phyloP scores from a whole-genome alignment of 1,140 invertebrate genomes.

The Magallana angulata region DNA sequence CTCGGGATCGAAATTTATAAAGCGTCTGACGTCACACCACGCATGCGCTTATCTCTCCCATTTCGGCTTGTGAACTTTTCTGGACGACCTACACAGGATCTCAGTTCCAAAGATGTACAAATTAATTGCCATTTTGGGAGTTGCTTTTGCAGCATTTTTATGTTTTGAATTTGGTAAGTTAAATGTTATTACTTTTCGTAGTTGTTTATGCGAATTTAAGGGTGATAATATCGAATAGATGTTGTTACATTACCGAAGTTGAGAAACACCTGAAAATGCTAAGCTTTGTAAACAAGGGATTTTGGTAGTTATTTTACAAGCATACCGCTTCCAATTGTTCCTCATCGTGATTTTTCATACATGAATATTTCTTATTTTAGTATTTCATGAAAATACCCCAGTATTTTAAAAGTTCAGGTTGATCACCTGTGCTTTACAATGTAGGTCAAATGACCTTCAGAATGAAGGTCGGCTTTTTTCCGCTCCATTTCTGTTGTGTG shows the following conservation, averaged over 20 bases:
- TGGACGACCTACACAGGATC: conserved; percentile 1
- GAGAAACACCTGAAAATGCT: not conserved
- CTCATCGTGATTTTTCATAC: too few species aligned
- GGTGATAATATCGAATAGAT: too few species aligned
- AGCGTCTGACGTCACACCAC: not conserved
- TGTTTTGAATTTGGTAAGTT: conserved; percentile 34
- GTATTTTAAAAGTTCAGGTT: too few species aligned
- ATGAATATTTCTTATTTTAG: too few species aligned
- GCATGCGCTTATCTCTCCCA: not conserved
- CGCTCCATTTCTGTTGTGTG: not conserved
- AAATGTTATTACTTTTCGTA: too few species aligned
- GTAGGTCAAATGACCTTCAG: conserved; percentile 32
- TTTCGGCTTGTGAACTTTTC: conserved; percentile 12
- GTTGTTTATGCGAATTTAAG: too few species aligned
- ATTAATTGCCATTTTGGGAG: conserved; percentile 25
- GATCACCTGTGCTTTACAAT: not conserved
- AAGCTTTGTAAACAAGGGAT: not conserved
- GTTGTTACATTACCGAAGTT: not conserved
- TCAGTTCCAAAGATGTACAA: conserved; percentile 28
- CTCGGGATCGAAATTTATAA: conserved; percentile 25
- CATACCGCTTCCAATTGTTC: too few species aligned
- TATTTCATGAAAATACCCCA: too few species aligned
- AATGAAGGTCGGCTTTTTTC: conserved; percentile 22
- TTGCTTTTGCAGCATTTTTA: conserved; percentile 29
- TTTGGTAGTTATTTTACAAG: too few species aligned